Base-by-base conservation (phyloP, 2,113 vertebrate genomes). In the Melanocharis versteri region DNA sequence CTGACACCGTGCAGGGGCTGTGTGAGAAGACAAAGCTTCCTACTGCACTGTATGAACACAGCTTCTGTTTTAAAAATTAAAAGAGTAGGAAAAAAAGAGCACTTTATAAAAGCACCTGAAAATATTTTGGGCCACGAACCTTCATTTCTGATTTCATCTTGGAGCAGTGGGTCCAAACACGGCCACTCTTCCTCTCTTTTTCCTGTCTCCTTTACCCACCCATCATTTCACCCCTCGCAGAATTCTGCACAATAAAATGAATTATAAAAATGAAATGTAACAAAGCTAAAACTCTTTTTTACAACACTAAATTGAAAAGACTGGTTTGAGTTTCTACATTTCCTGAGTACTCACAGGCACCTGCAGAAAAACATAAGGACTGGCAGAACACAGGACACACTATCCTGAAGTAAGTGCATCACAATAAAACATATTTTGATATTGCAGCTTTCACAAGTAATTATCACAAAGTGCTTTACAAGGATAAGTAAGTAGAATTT, bases 281-380 rank as follows among this genome's bases (percentile, higher is more conserved):
- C 17, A 66, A 77, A 83, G n/a, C 16, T 42, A 72, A 65, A 83
- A 48, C 10, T 40, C 39, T 51, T 31, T 54, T 81, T 37, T 9
- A 15, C 33, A 56, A 33, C 11, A 56, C 44, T 90, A 92, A 90
- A 90, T 72, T 40, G 93, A 90, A 94, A 77, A 87, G 90, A 87
- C 82, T 83, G 54, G 37, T 72, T 61, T 73, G 70, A 85, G 35
- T 58, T 94, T 79, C 61, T 70, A 80, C 94, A 82, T 83, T 78
- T 81, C 76, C 68, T 24, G 15, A 83, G 72, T 50, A 85, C 87
- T 90, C 70, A 54, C 9, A 83, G 82, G 35, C 37, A 85, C 82
- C 87, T 88, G 84, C 58, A 94, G 91, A 95, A 53, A 42, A 94
- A 22, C 45, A 79, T 50, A 58, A 87, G 82, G 66, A 73, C n/a